A percentile compares a stretch with the other conserved stretches of the same genome.
These are phyloP conservation scores for Limnephilus lunatus DNA, from an alignment of 2,888 invertebrate species.

Conservation along the genomic window DNA sequence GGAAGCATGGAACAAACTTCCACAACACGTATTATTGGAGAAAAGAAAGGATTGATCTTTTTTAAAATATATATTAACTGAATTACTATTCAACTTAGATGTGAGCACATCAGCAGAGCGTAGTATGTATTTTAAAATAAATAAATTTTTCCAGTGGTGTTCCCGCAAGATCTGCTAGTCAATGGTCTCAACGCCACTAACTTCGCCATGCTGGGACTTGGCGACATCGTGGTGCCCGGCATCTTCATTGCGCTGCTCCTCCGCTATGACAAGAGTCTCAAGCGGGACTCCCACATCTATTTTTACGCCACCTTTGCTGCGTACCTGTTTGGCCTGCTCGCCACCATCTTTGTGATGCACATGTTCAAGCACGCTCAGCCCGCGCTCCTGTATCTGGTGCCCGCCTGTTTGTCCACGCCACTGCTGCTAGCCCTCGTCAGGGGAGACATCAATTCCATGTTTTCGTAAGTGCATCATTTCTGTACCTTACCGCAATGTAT, in stretches of 20 bases:
- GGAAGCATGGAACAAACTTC: too few species aligned
- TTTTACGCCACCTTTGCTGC: constrained; percentile 95
- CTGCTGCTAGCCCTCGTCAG: constrained; percentile 90
- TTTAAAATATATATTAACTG: too few species aligned
- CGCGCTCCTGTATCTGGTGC: constrained; percentile 97
- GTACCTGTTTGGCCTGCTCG: constrained; percentile 94
- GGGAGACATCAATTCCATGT: constrained; percentile 93
- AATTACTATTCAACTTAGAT: too few species aligned
- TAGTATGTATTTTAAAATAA: too few species aligned
- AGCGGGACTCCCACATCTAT: constrained; percentile 88
- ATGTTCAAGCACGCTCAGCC: constrained; percentile 99
- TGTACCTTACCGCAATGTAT: neutral
- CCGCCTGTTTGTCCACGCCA: constrained; percentile 95
- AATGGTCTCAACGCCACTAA: constrained; percentile 94
- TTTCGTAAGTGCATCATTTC: constrained; percentile 83
- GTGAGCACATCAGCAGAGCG: too few species aligned
- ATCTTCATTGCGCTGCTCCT: constrained; percentile 98
- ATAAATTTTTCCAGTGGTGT: constrained; percentile 86
- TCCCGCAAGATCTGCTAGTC: constrained; percentile 97
- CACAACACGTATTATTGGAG: too few species aligned
- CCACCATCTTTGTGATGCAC: constrained; percentile 98
- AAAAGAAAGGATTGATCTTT: too few species aligned
- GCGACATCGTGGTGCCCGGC: constrained; percentile 99
- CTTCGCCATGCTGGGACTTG: constrained; percentile 99
- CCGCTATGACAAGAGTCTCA: constrained; percentile 94